phyloP scores from a whole-genome alignment of 1,140 invertebrate genomes.

The Sesamia nonagrioides region DNA sequence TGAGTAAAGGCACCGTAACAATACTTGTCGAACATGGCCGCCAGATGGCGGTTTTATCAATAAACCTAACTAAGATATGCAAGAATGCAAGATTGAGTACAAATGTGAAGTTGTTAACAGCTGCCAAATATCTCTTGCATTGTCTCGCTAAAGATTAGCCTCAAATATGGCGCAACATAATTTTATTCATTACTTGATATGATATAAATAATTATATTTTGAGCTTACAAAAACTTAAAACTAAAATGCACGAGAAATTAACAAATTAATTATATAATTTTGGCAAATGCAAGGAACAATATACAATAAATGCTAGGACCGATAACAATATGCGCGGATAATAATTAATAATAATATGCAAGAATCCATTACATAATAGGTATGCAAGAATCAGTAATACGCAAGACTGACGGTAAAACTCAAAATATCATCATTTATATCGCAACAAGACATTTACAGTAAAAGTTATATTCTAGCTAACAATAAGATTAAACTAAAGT shows the following conservation, averaged over 20 bases:
- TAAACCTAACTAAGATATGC: slow-evolving; percentile 35
- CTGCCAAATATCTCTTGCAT: neutral
- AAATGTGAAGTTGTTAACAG: neutral
- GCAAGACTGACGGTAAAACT: neutral
- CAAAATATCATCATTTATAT: neutral
- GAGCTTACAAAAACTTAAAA: neutral
- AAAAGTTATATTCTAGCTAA: slow-evolving; percentile 5
- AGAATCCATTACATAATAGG: neutral
- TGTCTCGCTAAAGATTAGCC: neutral
- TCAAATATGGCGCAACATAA: neutral
- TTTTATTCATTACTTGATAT: neutral
- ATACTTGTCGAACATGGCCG: slow-evolving; percentile 10
- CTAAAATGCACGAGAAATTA: neutral
- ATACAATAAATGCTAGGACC: neutral
- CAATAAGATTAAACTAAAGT: slow-evolving; percentile 14
- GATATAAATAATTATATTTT: neutral
- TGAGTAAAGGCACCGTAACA: slow-evolving; percentile 14
- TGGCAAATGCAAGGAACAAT: neutral
- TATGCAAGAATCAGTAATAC: neutral
- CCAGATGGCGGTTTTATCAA: slow-evolving; percentile 20
- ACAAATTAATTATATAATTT: neutral
- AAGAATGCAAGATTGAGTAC: slow-evolving; percentile 18
- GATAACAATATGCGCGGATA: too few species aligned
- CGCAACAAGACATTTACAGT: neutral
- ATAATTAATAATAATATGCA: neutral